Evolutionary conservation across 2,113 vertebrate species (phyloP).

Genomic region (Ascaphus truei): DNA sequence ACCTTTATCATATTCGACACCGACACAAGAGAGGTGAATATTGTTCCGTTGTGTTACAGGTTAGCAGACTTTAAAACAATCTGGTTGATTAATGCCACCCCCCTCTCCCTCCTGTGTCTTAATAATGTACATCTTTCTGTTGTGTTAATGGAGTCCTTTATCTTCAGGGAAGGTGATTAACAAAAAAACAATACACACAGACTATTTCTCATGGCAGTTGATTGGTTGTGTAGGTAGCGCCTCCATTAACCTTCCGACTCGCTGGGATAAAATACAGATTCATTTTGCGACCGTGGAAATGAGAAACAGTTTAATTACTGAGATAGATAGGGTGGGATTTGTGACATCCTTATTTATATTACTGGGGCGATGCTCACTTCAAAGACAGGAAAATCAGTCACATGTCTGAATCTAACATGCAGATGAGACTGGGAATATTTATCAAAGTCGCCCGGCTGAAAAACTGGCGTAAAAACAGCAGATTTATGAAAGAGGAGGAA

Average conservation of each 20-base stretch:
- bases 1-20: too few relatives aligned
- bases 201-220: not conserved
- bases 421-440: too few relatives aligned
- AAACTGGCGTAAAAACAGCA: too few relatives aligned
- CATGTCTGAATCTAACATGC: too few relatives aligned
- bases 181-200: not conserved
- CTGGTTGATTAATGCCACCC: too few relatives aligned
- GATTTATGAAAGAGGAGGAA: too few relatives aligned
- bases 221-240: not conserved
- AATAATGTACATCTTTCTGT: not conserved
- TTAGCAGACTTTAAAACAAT: too few relatives aligned
- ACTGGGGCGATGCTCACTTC: too few relatives aligned
- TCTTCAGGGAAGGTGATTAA: slow-evolving; percentile 17
- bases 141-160: slow-evolving; percentile 6
- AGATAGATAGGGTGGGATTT: not conserved
- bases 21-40: too few relatives aligned
- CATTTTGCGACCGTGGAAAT: not conserved
- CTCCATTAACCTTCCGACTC: not conserved
- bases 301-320: not conserved
- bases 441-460: too few relatives aligned
- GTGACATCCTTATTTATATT: not conserved
- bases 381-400: too few relatives aligned
- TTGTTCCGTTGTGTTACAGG: too few relatives aligned
- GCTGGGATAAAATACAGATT: not conserved
- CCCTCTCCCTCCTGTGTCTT: not conserved